Base-by-base conservation (phyloP, 2,113 vertebrate species). In the Phainopepla nitens region DNA sequence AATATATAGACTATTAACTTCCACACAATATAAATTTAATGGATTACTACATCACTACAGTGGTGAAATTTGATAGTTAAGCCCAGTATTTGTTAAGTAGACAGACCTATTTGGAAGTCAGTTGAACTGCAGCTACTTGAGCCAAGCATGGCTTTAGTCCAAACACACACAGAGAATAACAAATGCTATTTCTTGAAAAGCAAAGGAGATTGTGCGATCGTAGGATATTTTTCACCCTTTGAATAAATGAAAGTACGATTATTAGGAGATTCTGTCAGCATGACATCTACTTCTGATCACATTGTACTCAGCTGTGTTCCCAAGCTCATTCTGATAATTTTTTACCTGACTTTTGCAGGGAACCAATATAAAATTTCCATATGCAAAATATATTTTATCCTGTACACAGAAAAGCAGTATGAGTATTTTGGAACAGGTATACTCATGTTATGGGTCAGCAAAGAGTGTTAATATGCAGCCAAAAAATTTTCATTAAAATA, bases 121-220 rank as follows among this genome's bases (percentile, higher is more conserved):
- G 60, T 35, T 64, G 71, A 94, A 82, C 27, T 71, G 69, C n/a
- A 90, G 75, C 13, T 69, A 80, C 33, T 50, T 65, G 29, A 87
- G 70, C 45, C 66, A 94, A 85, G 45, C 49, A 36, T 13, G 31
- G 70, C 89, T 79, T 47, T 60, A 79, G 82, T 70, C 64, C 78
- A 92, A 88, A 76, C 23, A 53, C 69, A 78, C 24, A 61, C 28
- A 90, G 42, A 82, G 51, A 86, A 70, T 5, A 94, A 73, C 16
- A 66, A 95, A 87, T 15, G 5, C 4, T 21, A 60, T 70, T 90
- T 87, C 69, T 76, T 87, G 71, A 77, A 89, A 89, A 93, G 49
- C 39, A 89, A 78, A 75, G 69, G 39, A 56, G 61, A 76, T 54
- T 7, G 2, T 15, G 17, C 4, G 0, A 69, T 53, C 0, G 0